A percentile compares a stretch with the other conserved stretches of the same genome.
phyloP scores from a whole-genome alignment of 2,888 invertebrate species.

The Brenthis hecate region DNA sequence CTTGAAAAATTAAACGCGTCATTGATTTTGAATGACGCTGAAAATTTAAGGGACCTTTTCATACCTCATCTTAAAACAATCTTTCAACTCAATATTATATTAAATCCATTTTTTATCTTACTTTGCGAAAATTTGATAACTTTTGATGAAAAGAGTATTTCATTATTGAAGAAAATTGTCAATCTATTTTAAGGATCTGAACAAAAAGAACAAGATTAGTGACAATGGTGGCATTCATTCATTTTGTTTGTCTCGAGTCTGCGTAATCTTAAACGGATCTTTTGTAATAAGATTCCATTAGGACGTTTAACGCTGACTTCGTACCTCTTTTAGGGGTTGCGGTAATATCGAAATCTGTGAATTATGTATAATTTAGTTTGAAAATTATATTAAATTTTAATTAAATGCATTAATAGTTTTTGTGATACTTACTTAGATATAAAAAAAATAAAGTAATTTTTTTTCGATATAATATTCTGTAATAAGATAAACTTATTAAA shows the following conservation, averaged over 20 bases:
- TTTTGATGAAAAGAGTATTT: too few relatives aligned
- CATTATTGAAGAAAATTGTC: not conserved
- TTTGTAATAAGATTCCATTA: slow-evolving; percentile 3
- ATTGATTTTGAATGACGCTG: too few relatives aligned
- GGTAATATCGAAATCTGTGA: not conserved
- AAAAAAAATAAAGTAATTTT: not conserved
- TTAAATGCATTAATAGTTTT: not conserved
- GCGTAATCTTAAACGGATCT: slow-evolving; percentile 21
- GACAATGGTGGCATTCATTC: slow-evolving; percentile 15
- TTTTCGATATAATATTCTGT: too few relatives aligned
- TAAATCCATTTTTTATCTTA: not conserved
- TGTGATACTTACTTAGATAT: not conserved
- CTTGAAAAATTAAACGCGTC: too few relatives aligned
- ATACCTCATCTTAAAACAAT: too few relatives aligned
- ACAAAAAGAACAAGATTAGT: slow-evolving; percentile 5
- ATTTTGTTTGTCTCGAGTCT: slow-evolving; percentile 17
- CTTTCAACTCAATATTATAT: not conserved
- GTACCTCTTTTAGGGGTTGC: not conserved
- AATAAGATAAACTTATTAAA: too few relatives aligned
- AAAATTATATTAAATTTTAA: not conserved
- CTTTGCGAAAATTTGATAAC: too few relatives aligned
- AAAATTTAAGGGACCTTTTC: too few relatives aligned
- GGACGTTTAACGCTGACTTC: not conserved
- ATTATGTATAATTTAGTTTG: not conserved
- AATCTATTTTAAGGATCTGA: not conserved